Evolutionary conservation across 92 coral and sea anemone species (phyloP).

Genomic region (Porites evermanni): DNA sequence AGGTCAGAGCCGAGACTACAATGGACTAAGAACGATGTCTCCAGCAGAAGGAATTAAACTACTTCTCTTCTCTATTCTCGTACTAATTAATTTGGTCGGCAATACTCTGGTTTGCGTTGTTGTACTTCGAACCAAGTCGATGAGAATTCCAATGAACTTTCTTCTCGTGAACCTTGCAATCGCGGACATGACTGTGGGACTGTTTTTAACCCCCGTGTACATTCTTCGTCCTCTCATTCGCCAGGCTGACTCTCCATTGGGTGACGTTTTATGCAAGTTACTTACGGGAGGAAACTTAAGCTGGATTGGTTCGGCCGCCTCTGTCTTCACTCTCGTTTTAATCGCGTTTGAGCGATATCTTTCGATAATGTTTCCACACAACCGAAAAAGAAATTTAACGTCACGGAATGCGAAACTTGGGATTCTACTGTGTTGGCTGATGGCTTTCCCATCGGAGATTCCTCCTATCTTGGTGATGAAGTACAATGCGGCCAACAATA

Average conservation of each 20-base stretch:
- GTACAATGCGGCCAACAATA: conserved; percentile 1
- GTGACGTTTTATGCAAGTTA: conserved; percentile 35
- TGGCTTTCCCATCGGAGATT: conserved; percentile 36
- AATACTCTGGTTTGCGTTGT: conserved; percentile 37
- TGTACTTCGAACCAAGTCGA: conserved; percentile 18
- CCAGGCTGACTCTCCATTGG: conserved; percentile 15
- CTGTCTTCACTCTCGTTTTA: conserved; percentile 38
- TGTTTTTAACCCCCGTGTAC: conserved; percentile 30
- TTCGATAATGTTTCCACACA: conserved; percentile 18
- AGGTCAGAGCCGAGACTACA: no score
- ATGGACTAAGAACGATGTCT: background rate
- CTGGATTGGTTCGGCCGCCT: conserved; percentile 48
- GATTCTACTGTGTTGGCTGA: conserved; percentile 17
- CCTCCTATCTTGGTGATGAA: conserved; percentile 17
- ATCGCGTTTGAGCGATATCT: conserved; percentile 47
- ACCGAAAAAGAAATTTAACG: background rate
- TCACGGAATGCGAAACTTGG: conserved; percentile 9
- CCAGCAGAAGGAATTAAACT: conserved; percentile 5
- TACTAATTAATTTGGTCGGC: conserved; percentile 20
- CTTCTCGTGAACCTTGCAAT: conserved; percentile 36
- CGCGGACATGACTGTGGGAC: conserved; percentile 52
- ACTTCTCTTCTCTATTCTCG: conserved; percentile 21
- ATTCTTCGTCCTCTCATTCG: conserved; percentile 25
- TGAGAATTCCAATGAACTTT: conserved; percentile 50
- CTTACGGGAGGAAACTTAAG: conserved; percentile 40